Base-by-base conservation (phyloP, 2,113 vertebrate genomes). In the Phalacrocorax brasilianus region DNA sequence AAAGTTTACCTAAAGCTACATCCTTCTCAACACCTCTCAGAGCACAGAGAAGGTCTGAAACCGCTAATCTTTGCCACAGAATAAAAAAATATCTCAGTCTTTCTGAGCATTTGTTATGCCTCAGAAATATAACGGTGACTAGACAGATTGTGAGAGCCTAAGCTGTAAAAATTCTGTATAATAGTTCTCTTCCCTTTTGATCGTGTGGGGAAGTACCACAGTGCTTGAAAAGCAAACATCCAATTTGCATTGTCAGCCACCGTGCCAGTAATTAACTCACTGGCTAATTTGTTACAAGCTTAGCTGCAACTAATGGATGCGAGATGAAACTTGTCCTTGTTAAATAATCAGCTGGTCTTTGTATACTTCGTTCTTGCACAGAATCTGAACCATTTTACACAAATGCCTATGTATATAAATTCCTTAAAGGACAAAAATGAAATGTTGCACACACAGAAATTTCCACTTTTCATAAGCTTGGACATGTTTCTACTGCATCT, bases 191-290 rank as follows among this genome's bases (percentile, higher is more conserved):
- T 65, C 58, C 21, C 5, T 85, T 91, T 72, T 28, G 28, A 21
- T 68, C 52, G 33, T 19, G 14, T 63, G 28, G 23, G 42, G 32
- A 87, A 75, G 50, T 26, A 47, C 27, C 35, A 76, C 50, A 73
- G 27, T 63, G 28, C 9, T 80, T 38, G 28, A 59, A 76, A 88
- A 91, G 17, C 50, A 89, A 94, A 67, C 38, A 55, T 33, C 66
- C 35, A 61, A 61, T 85, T 93, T 85, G 24, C 28, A 50, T 82
- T 89, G 66, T 47, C 47, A 87, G 72, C 44, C 26, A 44, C 33
- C 72, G 72, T 56, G 15, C 33, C 44, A 56, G n/a, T 68, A 91
- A 94, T 91, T 93, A 94, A 89, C 78, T 95, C 70, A 82, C 20
- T 72, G 44, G 12, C 33, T 85, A 85, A 85, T 79, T 90, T 79